Percentiles rank a stretch among this genome's conserved stretches.
phyloP scores from a whole-genome alignment of 2,113 vertebrate genomes.

The Ariopsis seemanni region DNA sequence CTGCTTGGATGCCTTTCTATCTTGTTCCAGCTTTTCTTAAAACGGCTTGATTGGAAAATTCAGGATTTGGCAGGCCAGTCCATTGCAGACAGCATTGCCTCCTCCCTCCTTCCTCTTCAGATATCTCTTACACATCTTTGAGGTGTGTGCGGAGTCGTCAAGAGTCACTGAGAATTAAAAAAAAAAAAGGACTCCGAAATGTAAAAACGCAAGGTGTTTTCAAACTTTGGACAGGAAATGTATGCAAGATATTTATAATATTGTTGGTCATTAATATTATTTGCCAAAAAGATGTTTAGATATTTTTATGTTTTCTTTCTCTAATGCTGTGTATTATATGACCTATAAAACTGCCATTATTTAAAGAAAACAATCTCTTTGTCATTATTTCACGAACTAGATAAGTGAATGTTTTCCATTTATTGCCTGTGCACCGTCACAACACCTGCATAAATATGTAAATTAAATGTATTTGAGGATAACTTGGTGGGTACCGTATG shows the following conservation, averaged over 20 bases:
- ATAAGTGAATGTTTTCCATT: no score
- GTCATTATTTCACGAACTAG: no score
- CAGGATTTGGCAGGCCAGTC: background rate
- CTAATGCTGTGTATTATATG: slow-evolving; percentile 66
- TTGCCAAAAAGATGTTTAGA: slow-evolving; percentile 42
- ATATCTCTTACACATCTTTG: slow-evolving; percentile 14
- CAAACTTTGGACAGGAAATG: slow-evolving; percentile 44
- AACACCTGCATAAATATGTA: no score
- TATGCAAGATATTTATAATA: slow-evolving; percentile 64
- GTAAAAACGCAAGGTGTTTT: slow-evolving; percentile 16
- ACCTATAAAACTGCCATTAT: no score
- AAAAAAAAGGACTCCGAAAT: background rate
- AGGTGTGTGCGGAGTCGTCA: background rate
- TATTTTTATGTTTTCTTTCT: slow-evolving; percentile 46
- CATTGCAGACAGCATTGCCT: background rate
- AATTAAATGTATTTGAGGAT: no score
- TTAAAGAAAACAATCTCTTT: no score
- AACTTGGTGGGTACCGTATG: no score
- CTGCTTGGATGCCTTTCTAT: slow-evolving; percentile 7
- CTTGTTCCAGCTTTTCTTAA: background rate
- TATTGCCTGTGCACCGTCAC: no score
- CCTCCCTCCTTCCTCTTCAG: background rate
- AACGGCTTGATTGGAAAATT: slow-evolving; percentile 1
- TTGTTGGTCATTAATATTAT: slow-evolving; percentile 40
- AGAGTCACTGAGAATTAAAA: background rate